Percentiles rank a stretch among this genome's conserved stretches.
These are phyloP conservation scores for Aphidius colemani DNA, from an alignment of 2,888 invertebrate species.

Conservation along the genomic window DNA sequence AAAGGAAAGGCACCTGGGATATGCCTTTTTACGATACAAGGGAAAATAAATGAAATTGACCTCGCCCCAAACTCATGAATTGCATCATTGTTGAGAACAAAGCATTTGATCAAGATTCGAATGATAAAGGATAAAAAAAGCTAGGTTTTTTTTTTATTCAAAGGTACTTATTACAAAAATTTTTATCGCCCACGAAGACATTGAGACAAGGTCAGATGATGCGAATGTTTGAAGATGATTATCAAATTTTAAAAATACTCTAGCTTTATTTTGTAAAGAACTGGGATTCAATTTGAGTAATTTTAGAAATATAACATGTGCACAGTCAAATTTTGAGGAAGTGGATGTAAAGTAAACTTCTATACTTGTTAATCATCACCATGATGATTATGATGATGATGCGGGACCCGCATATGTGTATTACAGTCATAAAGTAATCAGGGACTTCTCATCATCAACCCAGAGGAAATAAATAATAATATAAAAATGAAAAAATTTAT, in stretches of 20 bases:
- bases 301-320: no score
- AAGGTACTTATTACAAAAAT: neutral
- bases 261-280: no score
- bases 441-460: no score
- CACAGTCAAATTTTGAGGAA: no score
- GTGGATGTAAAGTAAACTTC: no score
- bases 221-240: constrained; percentile 35
- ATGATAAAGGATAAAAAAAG: constrained; percentile 21
- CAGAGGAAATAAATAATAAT: no score
- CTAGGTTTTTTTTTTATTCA: neutral
- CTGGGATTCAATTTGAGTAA: no score
- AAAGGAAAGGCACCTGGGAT: constrained; percentile 1
- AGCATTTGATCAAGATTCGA: constrained; percentile 13
- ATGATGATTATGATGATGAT: no score
- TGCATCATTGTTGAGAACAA: constrained; percentile 7
- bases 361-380: no score
- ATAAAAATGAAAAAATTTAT: no score
- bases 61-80: constrained; percentile 2
- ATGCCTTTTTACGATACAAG: neutral
- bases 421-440: no score
- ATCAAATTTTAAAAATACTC: constrained; percentile 9
- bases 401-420: constrained; percentile 32
- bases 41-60: constrained; percentile 1
- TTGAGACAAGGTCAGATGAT: constrained; percentile 38
- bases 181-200: constrained; percentile 24